Base-by-base conservation (phyloP, 2,888 invertebrate genomes). In the Heliconius ethilla region DNA sequence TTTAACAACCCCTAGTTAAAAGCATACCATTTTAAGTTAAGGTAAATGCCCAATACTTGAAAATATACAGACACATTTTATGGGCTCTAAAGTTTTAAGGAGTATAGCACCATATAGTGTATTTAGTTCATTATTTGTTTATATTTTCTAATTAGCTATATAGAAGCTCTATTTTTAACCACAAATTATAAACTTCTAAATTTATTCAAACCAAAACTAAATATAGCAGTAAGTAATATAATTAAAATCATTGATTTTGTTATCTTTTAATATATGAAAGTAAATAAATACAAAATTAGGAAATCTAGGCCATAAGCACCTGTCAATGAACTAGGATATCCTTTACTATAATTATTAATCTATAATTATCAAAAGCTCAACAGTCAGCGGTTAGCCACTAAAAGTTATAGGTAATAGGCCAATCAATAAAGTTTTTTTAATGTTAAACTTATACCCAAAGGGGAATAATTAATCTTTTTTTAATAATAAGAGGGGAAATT, bases 41-140 rank as follows among this genome's bases (percentile, higher is more conserved):
- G 40, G 69, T 40, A 69, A 69, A 69, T 69, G 25, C 25, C 37
- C 69, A 59, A 72, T 55, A 59, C n/a, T 72, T 33, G 33, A 59
- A 37, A 72, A 27, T 72, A 59, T 59, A 37, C 59, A 72, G 33
- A 72, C 55, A 18, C 25, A 25, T 37, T 59, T 72, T 59, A 72
- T 59, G 72, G 7, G 33, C 29, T 59, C 55, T 59, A 72, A 72
- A 72, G 29, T 59, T 59, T 55, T 55, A 55, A 72, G 29, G 69
- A 69, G 40, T 45, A 40, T 37, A 25, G 25, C 15, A 69, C 69
- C n/a, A 45, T 69, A 40, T 45, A 25, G 67, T 2, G 70, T 11
- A 29, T 25, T 37, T 55, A 55, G 40, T 22, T 55, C 51, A 29
- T 70, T 59, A 59, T 59, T 59, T n/a, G n/a, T 59, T n/a, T n/a